A percentile compares a stretch with the other conserved stretches of the same genome.
Conservation (phyloP, 2,113 vertebrate genomes). For the Sarotherodon lohbergeri region DNA sequence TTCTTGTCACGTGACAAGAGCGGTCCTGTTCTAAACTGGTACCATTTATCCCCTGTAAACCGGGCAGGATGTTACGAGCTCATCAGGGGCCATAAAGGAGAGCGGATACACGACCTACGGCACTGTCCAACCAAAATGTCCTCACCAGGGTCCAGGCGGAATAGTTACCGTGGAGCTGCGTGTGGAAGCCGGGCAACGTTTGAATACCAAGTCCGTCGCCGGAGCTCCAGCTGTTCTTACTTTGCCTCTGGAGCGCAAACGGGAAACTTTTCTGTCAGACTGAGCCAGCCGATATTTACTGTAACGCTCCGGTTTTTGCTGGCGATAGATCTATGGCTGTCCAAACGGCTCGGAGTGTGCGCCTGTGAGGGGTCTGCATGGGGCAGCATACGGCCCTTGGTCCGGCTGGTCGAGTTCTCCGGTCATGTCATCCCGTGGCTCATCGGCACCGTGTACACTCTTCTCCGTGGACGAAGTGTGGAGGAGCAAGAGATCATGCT, state of each 20-base stretch:
- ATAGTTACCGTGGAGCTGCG: slow-evolving; percentile 41
- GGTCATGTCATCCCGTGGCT: slow-evolving; percentile 86
- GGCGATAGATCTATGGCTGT: slow-evolving; percentile 86
- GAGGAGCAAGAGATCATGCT: slow-evolving; percentile 82
- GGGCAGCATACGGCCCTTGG: slow-evolving; percentile 82
- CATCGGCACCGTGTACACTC: slow-evolving; percentile 77
- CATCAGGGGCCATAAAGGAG: background rate
- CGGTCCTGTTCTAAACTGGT: background rate
- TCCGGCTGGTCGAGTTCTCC: slow-evolving; percentile 86
- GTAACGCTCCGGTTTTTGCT: slow-evolving; percentile 84
- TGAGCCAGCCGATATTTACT: slow-evolving; percentile 83
- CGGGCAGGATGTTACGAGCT: slow-evolving; percentile 1
- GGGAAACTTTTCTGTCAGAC: slow-evolving; percentile 79
- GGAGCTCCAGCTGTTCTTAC: slow-evolving; percentile 65
- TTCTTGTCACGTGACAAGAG: slow-evolving; percentile 27
- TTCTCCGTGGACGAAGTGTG: slow-evolving; percentile 76
- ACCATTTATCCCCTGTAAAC: background rate
- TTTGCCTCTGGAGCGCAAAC: slow-evolving; percentile 43
- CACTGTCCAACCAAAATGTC: slow-evolving; percentile 46
- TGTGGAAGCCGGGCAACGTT: slow-evolving; percentile 32
- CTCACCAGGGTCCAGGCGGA: slow-evolving; percentile 46
- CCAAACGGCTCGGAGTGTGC: slow-evolving; percentile 86
- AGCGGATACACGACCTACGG: background rate
- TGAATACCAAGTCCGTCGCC: slow-evolving; percentile 75
- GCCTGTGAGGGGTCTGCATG: slow-evolving; percentile 82